These are phyloP conservation scores for Entosphenus tridentatus DNA, from an alignment of 2,113 vertebrate species.

Conservation along the genomic window DNA sequence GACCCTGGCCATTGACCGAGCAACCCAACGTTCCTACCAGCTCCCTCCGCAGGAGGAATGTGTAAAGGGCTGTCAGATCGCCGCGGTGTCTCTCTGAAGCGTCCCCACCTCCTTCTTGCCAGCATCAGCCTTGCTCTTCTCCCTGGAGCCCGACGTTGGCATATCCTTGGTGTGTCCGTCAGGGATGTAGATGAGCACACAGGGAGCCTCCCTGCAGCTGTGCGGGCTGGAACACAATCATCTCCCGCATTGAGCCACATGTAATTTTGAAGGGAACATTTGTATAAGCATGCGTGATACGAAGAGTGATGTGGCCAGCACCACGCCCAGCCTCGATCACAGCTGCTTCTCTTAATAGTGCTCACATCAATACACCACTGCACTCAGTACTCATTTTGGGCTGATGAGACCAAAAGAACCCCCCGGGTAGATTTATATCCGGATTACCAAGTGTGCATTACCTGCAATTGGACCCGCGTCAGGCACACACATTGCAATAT, in stretches of 20 bases:
- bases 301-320: not conserved
- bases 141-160: conserved; percentile 86
- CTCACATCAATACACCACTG: not conserved
- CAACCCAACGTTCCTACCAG: too few species aligned
- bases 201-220: conserved; percentile 78
- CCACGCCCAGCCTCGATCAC: not conserved
- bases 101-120: conserved; percentile 33
- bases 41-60: too few species aligned
- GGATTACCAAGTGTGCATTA: too few species aligned
- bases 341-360: not conserved
- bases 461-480: too few species aligned
- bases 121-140: conserved; percentile 50
- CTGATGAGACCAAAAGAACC: not conserved
- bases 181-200: conserved; percentile 72
- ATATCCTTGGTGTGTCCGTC: conserved; percentile 94
- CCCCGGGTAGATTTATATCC: too few species aligned
- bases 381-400: not conserved
- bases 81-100: too few species aligned
- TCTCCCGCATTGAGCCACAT: too few species aligned
- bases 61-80: too few species aligned
- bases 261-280: not conserved
- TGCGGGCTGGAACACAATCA: conserved; percentile 34
- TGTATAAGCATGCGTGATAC: not conserved
- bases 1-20: too few species aligned
- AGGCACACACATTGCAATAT: too few species aligned